Percentiles rank a stretch among this genome's conserved stretches.
phyloP scores from a whole-genome alignment of 2,888 invertebrate genomes.

The Rhaphigaster nebulosa region DNA sequence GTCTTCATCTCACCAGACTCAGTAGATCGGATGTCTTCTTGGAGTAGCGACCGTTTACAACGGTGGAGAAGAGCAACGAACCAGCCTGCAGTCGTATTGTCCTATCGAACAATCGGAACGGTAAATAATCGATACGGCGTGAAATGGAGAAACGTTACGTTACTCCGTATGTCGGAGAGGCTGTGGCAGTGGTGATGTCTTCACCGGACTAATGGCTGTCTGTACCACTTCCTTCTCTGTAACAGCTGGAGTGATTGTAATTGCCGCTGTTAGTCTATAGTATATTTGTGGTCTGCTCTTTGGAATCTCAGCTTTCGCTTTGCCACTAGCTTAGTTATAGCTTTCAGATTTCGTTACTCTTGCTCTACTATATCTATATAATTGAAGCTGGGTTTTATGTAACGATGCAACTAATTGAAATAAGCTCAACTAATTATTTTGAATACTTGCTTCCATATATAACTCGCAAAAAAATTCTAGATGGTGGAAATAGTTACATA shows the following conservation, averaged over 20 bases:
- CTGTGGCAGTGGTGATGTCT: background rate
- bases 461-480: too few relatives aligned
- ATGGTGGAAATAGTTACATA: too few relatives aligned
- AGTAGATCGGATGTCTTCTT: background rate
- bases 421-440: background rate
- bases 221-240: conserved; percentile 5
- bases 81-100: background rate
- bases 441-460: too few relatives aligned
- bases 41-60: background rate
- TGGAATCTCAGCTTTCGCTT: conserved; percentile 23
- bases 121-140: conserved; percentile 30
- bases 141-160: conserved; percentile 34
- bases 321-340: background rate
- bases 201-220: background rate
- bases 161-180: background rate
- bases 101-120: conserved; percentile 22
- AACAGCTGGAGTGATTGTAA: background rate
- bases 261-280: background rate
- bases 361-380: background rate
- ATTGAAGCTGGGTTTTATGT: background rate
- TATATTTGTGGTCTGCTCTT: conserved; percentile 13
- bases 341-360: background rate
- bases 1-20: too few relatives aligned
- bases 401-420: background rate
- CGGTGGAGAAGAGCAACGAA: background rate